A percentile compares a stretch with the other conserved stretches of the same genome.
Conservation (phyloP, 2,797 vertebrate species). For the Tympanoctomys barrerae region DNA sequence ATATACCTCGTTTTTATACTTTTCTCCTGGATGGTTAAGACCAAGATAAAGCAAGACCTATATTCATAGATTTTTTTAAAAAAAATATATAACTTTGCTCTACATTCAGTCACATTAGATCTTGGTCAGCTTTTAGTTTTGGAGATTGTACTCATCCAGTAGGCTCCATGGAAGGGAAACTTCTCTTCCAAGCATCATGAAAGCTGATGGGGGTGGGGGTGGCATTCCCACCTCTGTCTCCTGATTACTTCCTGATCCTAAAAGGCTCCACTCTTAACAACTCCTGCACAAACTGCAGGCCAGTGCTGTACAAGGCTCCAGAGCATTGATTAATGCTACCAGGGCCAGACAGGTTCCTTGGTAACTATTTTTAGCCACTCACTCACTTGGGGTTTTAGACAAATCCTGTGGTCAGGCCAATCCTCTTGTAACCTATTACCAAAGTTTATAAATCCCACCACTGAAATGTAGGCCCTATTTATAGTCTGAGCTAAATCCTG, state of each 20-base stretch:
- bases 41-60: too few relatives aligned
- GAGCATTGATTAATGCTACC: constrained; percentile 33
- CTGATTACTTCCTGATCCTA: not conserved
- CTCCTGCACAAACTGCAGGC: not conserved
- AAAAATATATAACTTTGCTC: not conserved
- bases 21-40: too few relatives aligned
- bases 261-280: not conserved
- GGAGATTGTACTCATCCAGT: not conserved
- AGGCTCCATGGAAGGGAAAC: not conserved
- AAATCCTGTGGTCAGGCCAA: constrained; percentile 26
- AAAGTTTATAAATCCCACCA: constrained; percentile 44
- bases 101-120: not conserved
- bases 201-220: not conserved
- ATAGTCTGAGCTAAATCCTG: constrained; percentile 55
- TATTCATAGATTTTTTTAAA: not conserved
- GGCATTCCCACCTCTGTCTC: not conserved
- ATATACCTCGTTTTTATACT: too few relatives aligned
- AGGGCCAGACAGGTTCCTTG: constrained; percentile 45
- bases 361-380: constrained; percentile 58
- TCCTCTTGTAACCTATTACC: constrained; percentile 7
- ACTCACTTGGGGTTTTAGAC: constrained; percentile 66
- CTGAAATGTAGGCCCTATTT: constrained; percentile 60
- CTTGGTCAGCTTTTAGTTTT: not conserved
- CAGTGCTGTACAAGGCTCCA: constrained; percentile 17
- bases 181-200: not conserved